These are phyloP conservation scores for Guaruba guarouba DNA, from an alignment of 2,113 vertebrate species.

Conservation along the genomic window DNA sequence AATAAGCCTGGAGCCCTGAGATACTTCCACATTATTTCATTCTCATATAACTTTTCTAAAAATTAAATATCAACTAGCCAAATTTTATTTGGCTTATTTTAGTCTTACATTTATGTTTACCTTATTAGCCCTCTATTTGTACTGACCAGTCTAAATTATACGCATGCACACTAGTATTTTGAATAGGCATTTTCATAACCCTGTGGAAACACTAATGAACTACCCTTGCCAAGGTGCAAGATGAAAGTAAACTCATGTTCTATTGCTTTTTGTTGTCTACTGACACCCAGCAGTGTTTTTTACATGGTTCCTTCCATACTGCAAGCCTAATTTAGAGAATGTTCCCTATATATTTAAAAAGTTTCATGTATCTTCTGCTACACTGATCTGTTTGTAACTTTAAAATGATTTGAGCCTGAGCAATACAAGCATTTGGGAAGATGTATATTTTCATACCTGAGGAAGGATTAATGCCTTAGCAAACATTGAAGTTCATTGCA, in stretches of 20 bases:
- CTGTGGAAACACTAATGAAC: not conserved
- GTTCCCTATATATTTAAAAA: not conserved
- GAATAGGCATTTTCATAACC: not conserved
- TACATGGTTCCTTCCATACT: not conserved
- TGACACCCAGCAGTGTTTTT: not conserved
- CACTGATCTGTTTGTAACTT: not conserved
- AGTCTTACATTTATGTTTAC: not conserved
- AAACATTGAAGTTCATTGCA: not conserved
- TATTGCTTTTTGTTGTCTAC: not conserved
- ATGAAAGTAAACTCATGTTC: not conserved
- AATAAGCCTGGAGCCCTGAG: not conserved
- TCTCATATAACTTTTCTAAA: not conserved
- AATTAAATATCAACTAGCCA: not conserved
- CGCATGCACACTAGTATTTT: rapidly evolving
- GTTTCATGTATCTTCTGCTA: not conserved
- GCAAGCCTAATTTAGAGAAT: not conserved
- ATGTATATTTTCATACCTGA: not conserved
- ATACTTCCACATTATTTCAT: not conserved
- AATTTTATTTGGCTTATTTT: not conserved
- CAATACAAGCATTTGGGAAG: not conserved
- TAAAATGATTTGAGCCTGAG: not conserved
- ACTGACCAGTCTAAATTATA: not conserved
- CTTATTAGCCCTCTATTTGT: not conserved
- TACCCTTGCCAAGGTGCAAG: not conserved
- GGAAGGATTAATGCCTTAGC: not conserved